Evolutionary conservation across 2,888 invertebrate species (phyloP).

Genomic region (Acleris literana): DNA sequence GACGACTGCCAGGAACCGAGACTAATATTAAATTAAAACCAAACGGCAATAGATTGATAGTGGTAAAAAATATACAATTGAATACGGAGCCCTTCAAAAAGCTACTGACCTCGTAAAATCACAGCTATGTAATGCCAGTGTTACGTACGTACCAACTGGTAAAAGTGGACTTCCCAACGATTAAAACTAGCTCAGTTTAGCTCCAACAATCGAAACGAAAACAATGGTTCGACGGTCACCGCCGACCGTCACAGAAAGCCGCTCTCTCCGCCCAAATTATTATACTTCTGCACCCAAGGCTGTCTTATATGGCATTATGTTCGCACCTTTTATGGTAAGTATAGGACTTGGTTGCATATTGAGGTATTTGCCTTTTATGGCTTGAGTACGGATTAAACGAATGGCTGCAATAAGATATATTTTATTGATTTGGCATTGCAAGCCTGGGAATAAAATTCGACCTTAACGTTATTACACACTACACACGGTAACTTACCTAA

Average conservation of each 20-base stretch:
- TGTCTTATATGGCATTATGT: conserved; percentile 2
- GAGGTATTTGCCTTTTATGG: neutral
- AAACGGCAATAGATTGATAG: too few species aligned
- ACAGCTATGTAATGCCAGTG: conserved; percentile 10
- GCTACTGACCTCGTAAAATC: conserved; percentile 1
- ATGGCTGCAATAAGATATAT: neutral
- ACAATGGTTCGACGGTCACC: conserved; percentile 46
- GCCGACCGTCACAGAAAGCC: conserved; percentile 49
- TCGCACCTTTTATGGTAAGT: neutral
- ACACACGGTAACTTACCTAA: too few species aligned
- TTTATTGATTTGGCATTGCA: too few species aligned
- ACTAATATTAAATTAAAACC: too few species aligned
- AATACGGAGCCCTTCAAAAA: neutral
- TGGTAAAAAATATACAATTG: neutral
- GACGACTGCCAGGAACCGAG: too few species aligned
- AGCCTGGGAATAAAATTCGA: too few species aligned
- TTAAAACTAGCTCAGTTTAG: conserved; percentile 17
- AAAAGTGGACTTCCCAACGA: conserved; percentile 18
- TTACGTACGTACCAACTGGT: conserved; percentile 8
- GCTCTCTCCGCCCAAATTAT: conserved; percentile 62
- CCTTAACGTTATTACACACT: too few species aligned
- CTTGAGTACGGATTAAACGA: neutral
- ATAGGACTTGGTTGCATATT: neutral
- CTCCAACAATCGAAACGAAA: conserved; percentile 35
- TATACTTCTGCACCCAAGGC: conserved; percentile 40